Conservation (phyloP, 2,888 invertebrate genomes). For the Polydrusus tereticollis region DNA sequence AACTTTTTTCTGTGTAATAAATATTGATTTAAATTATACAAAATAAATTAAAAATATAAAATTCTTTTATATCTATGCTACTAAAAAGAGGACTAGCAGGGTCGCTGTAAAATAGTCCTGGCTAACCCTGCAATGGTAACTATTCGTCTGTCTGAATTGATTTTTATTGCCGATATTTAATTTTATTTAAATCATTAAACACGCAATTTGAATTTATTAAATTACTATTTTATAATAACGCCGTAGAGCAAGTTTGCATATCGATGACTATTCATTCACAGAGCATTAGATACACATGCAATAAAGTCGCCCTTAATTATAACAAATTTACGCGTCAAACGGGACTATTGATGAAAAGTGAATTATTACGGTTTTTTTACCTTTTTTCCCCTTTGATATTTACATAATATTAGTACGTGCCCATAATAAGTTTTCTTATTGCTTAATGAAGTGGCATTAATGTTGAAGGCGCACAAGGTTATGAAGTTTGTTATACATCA, state of each 20-base stretch:
- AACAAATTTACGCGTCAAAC: neutral
- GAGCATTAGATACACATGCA: neutral
- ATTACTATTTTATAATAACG: neutral
- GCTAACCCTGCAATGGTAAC: too few species aligned
- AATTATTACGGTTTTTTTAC: neutral
- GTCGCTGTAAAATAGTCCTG: too few species aligned
- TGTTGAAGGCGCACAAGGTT: too few species aligned
- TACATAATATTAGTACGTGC: neutral
- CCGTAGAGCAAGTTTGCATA: neutral
- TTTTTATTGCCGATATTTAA: neutral
- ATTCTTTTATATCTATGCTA: too few species aligned
- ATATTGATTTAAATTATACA: too few species aligned
- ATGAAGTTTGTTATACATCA: too few species aligned
- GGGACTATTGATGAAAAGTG: neutral
- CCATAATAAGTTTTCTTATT: neutral
- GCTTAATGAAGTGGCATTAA: neutral
- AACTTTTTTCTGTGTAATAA: too few species aligned
- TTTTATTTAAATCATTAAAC: neutral
- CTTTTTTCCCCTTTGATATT: neutral
- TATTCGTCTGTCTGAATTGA: neutral
- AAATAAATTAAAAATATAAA: too few species aligned
- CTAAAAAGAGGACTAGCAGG: too few species aligned
- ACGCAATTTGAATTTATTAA: neutral
- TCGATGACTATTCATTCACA: neutral
- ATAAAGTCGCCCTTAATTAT: neutral